phyloP scores from a whole-genome alignment of 1,140 invertebrate genomes.

The Heliconius melpomene region DNA sequence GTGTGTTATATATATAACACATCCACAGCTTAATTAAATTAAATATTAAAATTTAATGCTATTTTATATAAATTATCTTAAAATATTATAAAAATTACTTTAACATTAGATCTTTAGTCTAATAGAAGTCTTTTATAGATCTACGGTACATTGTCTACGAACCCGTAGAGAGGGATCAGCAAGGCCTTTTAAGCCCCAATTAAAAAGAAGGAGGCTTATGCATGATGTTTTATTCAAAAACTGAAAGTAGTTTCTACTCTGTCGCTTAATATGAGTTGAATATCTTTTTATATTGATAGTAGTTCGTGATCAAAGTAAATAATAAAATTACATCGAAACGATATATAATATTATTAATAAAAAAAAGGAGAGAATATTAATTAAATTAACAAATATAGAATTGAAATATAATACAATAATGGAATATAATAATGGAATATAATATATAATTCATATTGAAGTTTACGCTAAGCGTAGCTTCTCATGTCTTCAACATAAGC shows the following conservation, averaged over 20 bases:
- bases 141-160: conserved; percentile 29
- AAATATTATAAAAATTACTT: background rate
- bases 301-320: too few species aligned
- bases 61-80: too few species aligned
- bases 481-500: background rate
- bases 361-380: too few species aligned
- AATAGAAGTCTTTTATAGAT: background rate
- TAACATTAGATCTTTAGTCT: background rate
- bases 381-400: too few species aligned
- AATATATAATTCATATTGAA: too few species aligned
- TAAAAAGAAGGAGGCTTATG: conserved; percentile 55
- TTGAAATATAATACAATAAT: too few species aligned
- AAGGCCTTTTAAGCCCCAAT: conserved; percentile 43
- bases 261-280: conserved; percentile 13
- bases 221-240: conserved; percentile 48
- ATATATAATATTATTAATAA: too few species aligned
- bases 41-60: too few species aligned
- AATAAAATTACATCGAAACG: too few species aligned
- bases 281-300: background rate
- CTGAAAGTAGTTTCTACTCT: conserved; percentile 33
- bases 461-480: background rate
- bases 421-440: too few species aligned
- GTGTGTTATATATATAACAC: too few species aligned
- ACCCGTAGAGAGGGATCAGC: conserved; percentile 43
- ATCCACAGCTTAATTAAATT: too few species aligned